phyloP scores from a whole-genome alignment of 2,797 vertebrate species.

The Melanotaenia boesemani region DNA sequence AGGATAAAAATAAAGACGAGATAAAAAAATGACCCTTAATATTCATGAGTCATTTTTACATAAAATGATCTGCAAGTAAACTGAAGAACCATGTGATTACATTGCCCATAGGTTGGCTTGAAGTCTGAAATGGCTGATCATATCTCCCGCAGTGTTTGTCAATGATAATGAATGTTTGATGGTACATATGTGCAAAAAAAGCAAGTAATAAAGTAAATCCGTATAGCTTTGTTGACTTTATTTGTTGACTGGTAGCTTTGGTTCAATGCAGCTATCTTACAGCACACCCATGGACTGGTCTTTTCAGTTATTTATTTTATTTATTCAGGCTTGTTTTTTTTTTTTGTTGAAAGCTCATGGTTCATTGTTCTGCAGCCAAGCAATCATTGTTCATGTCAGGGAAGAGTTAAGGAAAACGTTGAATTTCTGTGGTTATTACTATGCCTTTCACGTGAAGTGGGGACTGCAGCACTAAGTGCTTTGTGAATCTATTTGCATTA shows the following conservation, averaged over 20 bases:
- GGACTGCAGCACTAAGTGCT: neutral
- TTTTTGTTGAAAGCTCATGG: neutral
- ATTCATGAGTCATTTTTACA: neutral
- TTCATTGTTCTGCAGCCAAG: conserved; percentile 1
- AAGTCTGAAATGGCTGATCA: neutral
- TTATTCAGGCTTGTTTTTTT: neutral
- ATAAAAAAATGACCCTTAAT: neutral
- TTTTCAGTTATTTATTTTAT: neutral
- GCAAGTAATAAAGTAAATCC: neutral
- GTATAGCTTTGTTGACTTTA: neutral
- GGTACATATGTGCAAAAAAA: neutral
- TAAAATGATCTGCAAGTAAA: neutral
- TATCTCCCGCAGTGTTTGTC: neutral
- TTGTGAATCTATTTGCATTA: conserved; percentile 4
- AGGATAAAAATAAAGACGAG: neutral
- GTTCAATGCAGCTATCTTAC: neutral
- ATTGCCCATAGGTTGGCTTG: neutral
- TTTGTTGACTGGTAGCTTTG: neutral
- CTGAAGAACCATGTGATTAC: neutral
- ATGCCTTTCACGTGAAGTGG: neutral
- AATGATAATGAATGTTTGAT: neutral
- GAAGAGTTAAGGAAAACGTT: neutral
- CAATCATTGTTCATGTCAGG: neutral
- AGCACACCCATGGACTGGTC: neutral
- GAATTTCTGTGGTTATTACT: neutral